These are phyloP conservation scores for Acleris laterana DNA, from an alignment of 2,888 invertebrate genomes.

Conservation along the genomic window DNA sequence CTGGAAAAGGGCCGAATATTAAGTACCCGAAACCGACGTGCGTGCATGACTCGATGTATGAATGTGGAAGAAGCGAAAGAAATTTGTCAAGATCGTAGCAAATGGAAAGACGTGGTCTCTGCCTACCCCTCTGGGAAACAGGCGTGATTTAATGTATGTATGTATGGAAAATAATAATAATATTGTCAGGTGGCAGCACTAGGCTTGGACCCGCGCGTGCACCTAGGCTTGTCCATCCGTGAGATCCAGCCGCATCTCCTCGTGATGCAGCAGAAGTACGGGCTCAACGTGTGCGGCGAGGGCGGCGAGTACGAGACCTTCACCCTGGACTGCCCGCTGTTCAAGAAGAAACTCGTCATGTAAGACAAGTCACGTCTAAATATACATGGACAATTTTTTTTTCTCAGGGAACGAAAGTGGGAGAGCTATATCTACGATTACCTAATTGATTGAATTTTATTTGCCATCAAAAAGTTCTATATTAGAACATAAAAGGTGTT, in stretches of 20 bases:
- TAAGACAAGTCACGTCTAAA: constrained; percentile 80
- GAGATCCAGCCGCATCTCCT: constrained; percentile 95
- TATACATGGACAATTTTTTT: background rate
- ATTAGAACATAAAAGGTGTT: too few species aligned
- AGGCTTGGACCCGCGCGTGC: constrained; percentile 93
- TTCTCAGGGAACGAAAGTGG: background rate
- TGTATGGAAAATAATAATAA: background rate
- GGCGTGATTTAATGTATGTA: too few species aligned
- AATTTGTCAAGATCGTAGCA: too few species aligned
- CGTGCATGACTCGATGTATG: too few species aligned
- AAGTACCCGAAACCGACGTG: too few species aligned
- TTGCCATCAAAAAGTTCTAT: too few species aligned
- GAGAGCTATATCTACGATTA: too few species aligned
- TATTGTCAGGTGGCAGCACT: constrained; percentile 88
- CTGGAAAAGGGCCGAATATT: too few species aligned
- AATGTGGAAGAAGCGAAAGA: too few species aligned
- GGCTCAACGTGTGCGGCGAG: constrained; percentile 98
- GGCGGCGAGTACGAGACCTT: constrained; percentile 99
- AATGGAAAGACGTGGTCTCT: too few species aligned
- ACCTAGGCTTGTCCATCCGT: constrained; percentile 93
- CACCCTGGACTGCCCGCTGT: constrained; percentile 98
- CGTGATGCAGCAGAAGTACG: constrained; percentile 96
- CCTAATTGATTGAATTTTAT: too few species aligned
- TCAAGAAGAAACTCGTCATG: constrained; percentile 95
- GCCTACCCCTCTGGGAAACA: too few species aligned